A percentile compares a stretch with the other conserved stretches of the same genome.
These are phyloP conservation scores for Herpailurus yagouaroundi DNA, from an alignment of 2,113 vertebrate genomes.

Conservation along the genomic window DNA sequence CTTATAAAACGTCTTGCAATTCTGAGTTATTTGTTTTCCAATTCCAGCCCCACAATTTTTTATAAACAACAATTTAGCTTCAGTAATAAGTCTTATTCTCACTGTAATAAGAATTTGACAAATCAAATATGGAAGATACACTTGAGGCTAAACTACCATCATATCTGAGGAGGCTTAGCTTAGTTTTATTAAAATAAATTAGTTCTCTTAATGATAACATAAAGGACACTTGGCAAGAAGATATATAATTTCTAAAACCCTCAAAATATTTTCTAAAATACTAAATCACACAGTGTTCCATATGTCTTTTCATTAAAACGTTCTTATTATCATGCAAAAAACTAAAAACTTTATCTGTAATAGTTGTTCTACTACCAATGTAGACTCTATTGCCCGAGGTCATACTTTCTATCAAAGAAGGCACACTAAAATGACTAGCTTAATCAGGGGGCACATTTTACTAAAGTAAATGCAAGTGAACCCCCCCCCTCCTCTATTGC, in stretches of 20 bases:
- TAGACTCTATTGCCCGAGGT: neutral
- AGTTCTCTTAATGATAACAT: conserved; percentile 59
- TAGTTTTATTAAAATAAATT: conserved; percentile 33
- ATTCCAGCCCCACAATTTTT: neutral
- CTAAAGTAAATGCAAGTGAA: neutral
- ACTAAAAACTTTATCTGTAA: neutral
- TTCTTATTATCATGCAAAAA: neutral
- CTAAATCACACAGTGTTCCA: conserved; percentile 47
- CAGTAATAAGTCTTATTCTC: neutral
- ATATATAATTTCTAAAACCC: conserved; percentile 46
- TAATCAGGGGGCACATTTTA: neutral
- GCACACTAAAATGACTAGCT: neutral
- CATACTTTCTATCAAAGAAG: neutral
- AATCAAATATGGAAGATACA: conserved; percentile 61
- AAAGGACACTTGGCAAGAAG: conserved; percentile 60
- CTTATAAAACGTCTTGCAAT: neutral
- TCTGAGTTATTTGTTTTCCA: neutral
- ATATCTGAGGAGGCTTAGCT: conserved; percentile 52
- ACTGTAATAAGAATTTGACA: conserved; percentile 54
- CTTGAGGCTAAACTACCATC: conserved; percentile 56
- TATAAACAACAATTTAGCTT: neutral
- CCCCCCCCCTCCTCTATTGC: neutral
- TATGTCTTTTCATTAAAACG: conserved; percentile 58
- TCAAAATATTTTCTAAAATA: conserved; percentile 29
- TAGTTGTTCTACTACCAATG: neutral